Conservation (phyloP, 64 coral and sea anemone species). For the Dendronephthya gigantea region DNA sequence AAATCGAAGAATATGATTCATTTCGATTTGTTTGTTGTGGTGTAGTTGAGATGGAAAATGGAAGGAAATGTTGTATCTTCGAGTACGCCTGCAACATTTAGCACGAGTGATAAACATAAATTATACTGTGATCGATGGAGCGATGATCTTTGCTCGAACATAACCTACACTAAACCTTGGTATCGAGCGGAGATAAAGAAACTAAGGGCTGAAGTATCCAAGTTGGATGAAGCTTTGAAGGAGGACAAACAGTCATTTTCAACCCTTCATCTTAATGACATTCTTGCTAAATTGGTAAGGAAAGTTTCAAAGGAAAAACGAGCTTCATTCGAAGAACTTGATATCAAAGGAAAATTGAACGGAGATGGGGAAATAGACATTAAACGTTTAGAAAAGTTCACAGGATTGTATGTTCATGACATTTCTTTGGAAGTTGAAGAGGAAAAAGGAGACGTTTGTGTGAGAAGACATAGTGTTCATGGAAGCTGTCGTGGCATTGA, state of each 20-base stretch:
- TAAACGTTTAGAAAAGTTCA: background rate
- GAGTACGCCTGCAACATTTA: background rate
- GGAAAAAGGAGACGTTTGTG: background rate
- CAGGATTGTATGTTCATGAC: background rate
- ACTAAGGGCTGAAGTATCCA: background rate
- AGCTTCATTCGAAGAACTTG: background rate
- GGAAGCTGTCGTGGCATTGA: background rate
- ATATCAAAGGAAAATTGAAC: background rate
- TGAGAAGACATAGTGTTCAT: background rate
- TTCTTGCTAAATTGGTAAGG: background rate
- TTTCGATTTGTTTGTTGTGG: background rate
- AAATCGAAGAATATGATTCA: background rate
- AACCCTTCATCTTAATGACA: background rate
- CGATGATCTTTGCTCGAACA: background rate
- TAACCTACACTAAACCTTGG: background rate
- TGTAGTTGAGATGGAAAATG: background rate
- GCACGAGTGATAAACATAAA: background rate
- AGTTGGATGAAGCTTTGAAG: background rate
- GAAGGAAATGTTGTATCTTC: background rate
- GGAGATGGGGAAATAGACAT: background rate
- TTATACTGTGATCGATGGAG: background rate
- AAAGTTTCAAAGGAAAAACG: background rate
- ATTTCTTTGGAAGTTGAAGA: background rate
- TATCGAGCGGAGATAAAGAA: background rate
- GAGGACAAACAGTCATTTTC: background rate